Evolutionary conservation across 2,797 vertebrate species (phyloP), one percentile per base, ranked within the genome.

Genomic region (Sebastes elongatus): DNA sequence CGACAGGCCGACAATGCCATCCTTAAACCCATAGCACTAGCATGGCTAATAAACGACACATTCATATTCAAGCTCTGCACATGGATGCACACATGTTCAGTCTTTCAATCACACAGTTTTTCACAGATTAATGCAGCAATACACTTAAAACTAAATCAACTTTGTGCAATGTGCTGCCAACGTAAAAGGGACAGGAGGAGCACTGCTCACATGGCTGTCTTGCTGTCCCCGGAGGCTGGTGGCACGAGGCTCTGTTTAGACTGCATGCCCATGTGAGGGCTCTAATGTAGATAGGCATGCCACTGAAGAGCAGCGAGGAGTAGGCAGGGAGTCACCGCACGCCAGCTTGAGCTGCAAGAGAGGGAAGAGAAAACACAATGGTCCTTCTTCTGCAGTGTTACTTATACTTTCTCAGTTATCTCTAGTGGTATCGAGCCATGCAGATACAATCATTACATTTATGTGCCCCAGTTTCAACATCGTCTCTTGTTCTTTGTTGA

Each of bases 261-360:
- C 80, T 86, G 81, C 80, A 79, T 81, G 80, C 84, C 82, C 79
- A 76, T 79, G 89, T 68, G 82, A 88, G 75, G 73, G 61, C 78
- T 86, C 66, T 86, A 88, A 92, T 92, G 80, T 73, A 86, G 82
- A 76, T 16, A 55, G 89, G 81, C 93, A 92, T 71, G 83, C 75
- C 74, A 66, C 79, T 78, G 79, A 86, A 81, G 84, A 89, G 80
- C 77, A 53, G 82, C 46, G 78, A 86, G 83, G 83, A 80, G 76
- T 52, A 86, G 63, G 73, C 69, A 35, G 33, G 74, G 67, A 71
- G 74, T 74, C 11, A 49, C 49, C 18, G 64, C 88, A 86, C 66
- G 64, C 52, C 79, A 77, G 60, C 76, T 63, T 57, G 61, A 81
- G 82, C 77, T 82, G 79, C 81, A 38, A 69, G 77, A 79, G 62